Evolutionary conservation across 37 sponge, comb jelly and placozoan genomes (phyloP), one percentile per base, ranked within the genome.

Genomic region (Agelas oroides): DNA sequence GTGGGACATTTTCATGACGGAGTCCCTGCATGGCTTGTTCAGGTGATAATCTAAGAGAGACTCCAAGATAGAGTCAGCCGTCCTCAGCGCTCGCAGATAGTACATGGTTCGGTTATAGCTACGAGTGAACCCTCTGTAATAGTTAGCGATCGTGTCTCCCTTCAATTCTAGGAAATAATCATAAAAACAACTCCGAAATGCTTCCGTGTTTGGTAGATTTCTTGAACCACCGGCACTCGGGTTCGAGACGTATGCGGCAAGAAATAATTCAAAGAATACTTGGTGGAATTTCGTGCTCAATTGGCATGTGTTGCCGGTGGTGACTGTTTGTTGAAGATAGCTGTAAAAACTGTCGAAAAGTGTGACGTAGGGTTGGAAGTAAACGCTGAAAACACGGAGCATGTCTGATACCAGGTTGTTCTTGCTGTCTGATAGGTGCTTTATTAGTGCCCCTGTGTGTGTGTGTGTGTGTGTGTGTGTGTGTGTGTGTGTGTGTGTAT

Each of bases 211-310:
- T 0, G 56, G 65, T 18, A 46, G 66, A 28, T 31, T 33, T 24
- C 5, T 1, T 31, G 68, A 2, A 0, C 17, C 38, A 33, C 38
- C 59, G 34, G 70, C 25, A 15, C 19, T 8, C 1, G 64, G 37
- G 38, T 30, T 14, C 21, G 71, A 59, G 0, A 37, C 15, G 53
- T 67, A 69, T 63, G 76, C 61, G 0, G 83, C 89, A 18, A 82
- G n/a, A 53, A 59, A 88, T 1, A 88, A 53, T 19, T 88, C 70
- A 40, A 82, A 88, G 52, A 77, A 76, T 24, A 88, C 69, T 57
- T 88, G 34, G 59, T 80, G n/a, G 60, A 80, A 80, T 75, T 66
- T 40, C 1, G 65, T 39, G 17, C 25, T 24, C 40, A 88, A 20
- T 1, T 54, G 18, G 53, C 73, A 73, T 18, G 32, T 59, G 71